These are phyloP conservation scores for Mohoua ochrocephala DNA, from an alignment of 2,113 vertebrate genomes.

Conservation along the genomic window DNA sequence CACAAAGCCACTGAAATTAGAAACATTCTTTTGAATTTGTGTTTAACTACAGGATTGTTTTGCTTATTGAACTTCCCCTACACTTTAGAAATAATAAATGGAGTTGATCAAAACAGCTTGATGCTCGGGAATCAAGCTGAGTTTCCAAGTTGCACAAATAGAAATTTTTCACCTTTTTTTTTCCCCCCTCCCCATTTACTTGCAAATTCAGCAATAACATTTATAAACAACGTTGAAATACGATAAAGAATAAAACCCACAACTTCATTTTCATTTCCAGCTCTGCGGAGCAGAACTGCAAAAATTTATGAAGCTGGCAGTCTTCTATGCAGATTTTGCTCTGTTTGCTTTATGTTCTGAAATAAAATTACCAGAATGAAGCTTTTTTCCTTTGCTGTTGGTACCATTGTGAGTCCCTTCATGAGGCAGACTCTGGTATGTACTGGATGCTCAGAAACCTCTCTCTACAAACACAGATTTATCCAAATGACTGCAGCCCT, in stretches of 20 bases:
- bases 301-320: background rate
- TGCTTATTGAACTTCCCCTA: background rate
- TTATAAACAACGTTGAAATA: background rate
- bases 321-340: background rate
- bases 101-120: background rate
- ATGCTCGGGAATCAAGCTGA: background rate
- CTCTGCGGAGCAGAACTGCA: background rate
- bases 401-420: background rate
- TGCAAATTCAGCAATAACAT: background rate
- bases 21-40: background rate
- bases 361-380: background rate
- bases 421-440: background rate
- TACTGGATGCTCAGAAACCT: background rate
- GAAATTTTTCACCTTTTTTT: background rate
- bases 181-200: rapidly evolving
- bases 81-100: background rate
- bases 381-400: background rate
- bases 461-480: background rate
- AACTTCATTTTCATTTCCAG: background rate
- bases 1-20: background rate
- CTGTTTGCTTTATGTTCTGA: background rate
- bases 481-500: background rate
- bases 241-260: background rate
- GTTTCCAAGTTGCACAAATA: background rate
- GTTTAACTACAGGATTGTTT: background rate